A percentile compares a stretch with the other conserved stretches of the same genome.
phyloP scores from a whole-genome alignment of 2,113 vertebrate genomes.

The Dunckerocampus dactyliophorus region DNA sequence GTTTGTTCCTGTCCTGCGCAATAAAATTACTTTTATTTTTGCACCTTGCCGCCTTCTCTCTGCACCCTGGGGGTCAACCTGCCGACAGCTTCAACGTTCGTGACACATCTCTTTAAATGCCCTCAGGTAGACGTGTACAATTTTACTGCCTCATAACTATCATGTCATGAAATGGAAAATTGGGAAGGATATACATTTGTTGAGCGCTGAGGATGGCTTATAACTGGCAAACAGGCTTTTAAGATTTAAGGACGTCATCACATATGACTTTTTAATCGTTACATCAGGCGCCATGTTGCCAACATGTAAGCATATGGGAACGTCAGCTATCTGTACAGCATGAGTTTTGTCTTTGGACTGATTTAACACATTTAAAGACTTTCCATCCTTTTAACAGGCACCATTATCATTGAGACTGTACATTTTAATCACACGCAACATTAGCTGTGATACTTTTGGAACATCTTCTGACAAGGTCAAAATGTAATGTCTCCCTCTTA shows the following conservation, averaged over 20 bases:
- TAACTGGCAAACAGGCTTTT: conserved; percentile 40
- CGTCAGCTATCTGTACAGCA: conserved; percentile 37
- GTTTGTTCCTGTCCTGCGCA: too few species aligned
- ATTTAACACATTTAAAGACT: conserved; percentile 22
- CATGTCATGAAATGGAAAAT: neutral
- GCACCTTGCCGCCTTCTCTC: too few species aligned
- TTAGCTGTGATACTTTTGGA: conserved; percentile 32
- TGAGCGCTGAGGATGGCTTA: conserved; percentile 7
- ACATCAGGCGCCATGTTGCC: conserved; percentile 42
- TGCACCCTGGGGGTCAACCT: too few species aligned
- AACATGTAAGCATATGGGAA: conserved; percentile 52
- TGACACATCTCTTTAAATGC: conserved; percentile 8
- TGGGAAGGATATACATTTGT: neutral
- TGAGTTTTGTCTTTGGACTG: conserved; percentile 38
- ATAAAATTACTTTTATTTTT: too few species aligned
- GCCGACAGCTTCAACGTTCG: too few species aligned
- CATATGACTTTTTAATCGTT: conserved; percentile 66
- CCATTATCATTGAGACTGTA: conserved; percentile 8
- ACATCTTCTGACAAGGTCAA: conserved; percentile 32
- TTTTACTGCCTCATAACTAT: neutral
- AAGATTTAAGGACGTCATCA: conserved; percentile 45
- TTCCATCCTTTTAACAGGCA: conserved; percentile 12
- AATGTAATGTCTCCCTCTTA: conserved; percentile 4
- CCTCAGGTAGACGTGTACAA: neutral
- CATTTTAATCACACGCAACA: conserved; percentile 34